Evolutionary conservation across 2,888 invertebrate genomes (phyloP).

Genomic region (Tortricodes alternella): DNA sequence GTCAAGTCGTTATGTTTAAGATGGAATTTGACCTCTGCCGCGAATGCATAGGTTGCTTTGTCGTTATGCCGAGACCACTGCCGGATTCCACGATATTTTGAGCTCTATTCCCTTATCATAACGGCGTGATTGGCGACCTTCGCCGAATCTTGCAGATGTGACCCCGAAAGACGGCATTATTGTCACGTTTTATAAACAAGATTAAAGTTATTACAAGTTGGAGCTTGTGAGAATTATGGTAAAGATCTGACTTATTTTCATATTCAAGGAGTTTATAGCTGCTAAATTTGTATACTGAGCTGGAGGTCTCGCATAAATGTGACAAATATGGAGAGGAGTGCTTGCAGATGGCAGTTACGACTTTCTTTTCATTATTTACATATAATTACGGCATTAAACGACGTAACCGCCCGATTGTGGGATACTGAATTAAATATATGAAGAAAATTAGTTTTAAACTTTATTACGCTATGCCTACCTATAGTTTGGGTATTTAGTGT

Average conservation of each 20-base stretch:
- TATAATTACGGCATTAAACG: neutral
- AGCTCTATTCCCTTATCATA: no score
- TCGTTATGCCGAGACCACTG: no score
- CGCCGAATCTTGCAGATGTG: no score
- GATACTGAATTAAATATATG: conserved; percentile 18
- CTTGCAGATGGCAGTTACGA: neutral
- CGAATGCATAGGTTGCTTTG: neutral
- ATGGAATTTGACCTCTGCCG: neutral
- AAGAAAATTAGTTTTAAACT: conserved; percentile 6
- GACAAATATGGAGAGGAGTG: neutral
- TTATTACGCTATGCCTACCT: conserved; percentile 3
- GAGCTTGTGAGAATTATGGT: conserved; percentile 10
- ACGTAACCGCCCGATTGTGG: neutral
- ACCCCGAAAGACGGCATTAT: neutral
- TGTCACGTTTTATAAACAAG: conserved; percentile 14
- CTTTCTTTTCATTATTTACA: neutral
- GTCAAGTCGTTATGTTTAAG: neutral
- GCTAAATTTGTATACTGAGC: conserved; percentile 21
- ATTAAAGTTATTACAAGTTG: neutral
- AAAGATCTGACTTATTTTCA: conserved; percentile 17
- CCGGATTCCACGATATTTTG: no score
- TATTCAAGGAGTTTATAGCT: conserved; percentile 21
- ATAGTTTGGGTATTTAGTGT: no score
- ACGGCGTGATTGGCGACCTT: no score
- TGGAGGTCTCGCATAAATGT: conserved; percentile 16